Percentiles rank a stretch among this genome's conserved stretches.
Evolutionary conservation across 53 echinoderm and acorn worm species (phyloP).

Genomic region (Antedon mediterranea): DNA sequence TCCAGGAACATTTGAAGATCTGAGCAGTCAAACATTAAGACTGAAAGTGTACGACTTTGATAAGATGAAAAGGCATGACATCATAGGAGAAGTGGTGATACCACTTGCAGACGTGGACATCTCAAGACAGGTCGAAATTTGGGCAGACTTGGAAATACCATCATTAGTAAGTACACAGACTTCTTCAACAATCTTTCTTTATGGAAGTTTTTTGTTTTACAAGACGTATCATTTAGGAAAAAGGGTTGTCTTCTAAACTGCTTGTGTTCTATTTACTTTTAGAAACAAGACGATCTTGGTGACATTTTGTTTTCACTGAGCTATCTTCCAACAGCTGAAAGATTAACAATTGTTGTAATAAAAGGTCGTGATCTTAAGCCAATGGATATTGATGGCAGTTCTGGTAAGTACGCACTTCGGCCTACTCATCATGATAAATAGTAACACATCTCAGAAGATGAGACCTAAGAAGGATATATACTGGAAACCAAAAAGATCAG

Average conservation of each 20-base stretch:
- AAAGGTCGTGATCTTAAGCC: constrained; percentile 79
- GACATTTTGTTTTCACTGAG: constrained; percentile 84
- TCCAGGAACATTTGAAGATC: constrained; percentile 78
- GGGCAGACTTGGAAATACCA: constrained; percentile 71
- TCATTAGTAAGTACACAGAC: constrained; percentile 26
- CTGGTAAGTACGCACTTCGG: constrained; percentile 37
- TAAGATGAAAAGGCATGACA: constrained; percentile 89
- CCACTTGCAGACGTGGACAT: constrained; percentile 60
- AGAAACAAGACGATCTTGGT: constrained; percentile 79
- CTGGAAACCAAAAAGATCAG: too few relatives aligned
- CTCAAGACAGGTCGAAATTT: constrained; percentile 72
- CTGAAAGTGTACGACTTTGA: constrained; percentile 90
- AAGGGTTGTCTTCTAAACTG: too few relatives aligned
- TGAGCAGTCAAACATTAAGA: constrained; percentile 55
- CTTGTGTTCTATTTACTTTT: too few relatives aligned
- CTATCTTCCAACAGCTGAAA: constrained; percentile 86
- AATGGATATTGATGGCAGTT: constrained; percentile 88
- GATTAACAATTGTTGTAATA: constrained; percentile 71
- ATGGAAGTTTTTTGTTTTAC: too few relatives aligned
- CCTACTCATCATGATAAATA: too few relatives aligned
- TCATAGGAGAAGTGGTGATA: constrained; percentile 76
- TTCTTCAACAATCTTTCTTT: too few relatives aligned
- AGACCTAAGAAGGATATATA: too few relatives aligned
- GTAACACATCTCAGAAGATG: too few relatives aligned
- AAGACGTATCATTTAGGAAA: too few relatives aligned